Conservation (phyloP, 2,113 vertebrate species). For the Agapornis roseicollis region DNA sequence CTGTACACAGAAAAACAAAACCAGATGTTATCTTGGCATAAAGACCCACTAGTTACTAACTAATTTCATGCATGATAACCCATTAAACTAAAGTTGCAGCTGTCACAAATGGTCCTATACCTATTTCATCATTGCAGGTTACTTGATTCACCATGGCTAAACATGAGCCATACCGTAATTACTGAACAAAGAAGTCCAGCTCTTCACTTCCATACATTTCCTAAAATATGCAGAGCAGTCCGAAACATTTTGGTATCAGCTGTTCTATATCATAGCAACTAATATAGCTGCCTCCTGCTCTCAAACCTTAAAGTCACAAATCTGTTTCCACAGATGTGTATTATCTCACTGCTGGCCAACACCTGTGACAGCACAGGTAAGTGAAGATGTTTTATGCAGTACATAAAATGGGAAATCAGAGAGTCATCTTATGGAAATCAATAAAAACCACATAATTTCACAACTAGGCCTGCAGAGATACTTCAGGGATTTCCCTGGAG, state of each 20-base stretch:
- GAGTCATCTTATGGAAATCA: neutral
- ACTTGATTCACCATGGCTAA: conserved; percentile 35
- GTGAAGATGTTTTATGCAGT: neutral
- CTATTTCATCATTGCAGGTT: conserved; percentile 15
- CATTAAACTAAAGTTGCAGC: neutral
- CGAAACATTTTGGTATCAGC: neutral
- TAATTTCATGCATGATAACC: conserved; percentile 11
- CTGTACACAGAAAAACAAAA: neutral
- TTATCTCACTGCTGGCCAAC: neutral
- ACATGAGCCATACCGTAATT: neutral
- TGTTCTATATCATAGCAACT: neutral
- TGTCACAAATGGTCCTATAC: neutral
- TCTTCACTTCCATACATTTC: neutral
- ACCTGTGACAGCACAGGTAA: neutral
- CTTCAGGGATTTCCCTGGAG: neutral
- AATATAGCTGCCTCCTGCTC: neutral
- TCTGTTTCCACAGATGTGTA: neutral
- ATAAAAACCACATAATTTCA: conserved; percentile 3
- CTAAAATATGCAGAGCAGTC: neutral
- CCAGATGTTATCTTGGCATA: neutral
- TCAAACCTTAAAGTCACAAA: neutral
- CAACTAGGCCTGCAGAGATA: neutral
- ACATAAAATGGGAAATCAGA: neutral
- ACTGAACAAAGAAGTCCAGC: neutral
- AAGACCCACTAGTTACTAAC: neutral